Evolutionary conservation across 2,888 invertebrate genomes (phyloP), one percentile per base, ranked within the genome.

Genomic region (Drosophila peninsularis): DNA sequence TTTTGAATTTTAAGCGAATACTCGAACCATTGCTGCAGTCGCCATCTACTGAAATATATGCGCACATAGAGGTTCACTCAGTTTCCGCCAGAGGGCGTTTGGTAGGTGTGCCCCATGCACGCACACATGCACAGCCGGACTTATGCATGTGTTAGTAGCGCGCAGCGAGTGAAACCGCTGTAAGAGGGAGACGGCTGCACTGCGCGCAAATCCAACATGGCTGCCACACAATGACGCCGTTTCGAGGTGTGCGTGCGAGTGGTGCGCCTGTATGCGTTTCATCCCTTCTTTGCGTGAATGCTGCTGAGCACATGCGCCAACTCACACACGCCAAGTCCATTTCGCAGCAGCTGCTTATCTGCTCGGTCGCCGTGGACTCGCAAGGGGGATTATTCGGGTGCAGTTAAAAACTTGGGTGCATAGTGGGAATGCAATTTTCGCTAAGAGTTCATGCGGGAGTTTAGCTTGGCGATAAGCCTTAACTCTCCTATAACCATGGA

Each of bases 331-430:
- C 45, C 52, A 42, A 14, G 24, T 54, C 55, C 42, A 17, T 58
- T 60, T 63, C 54, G 32, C 61, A 30, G 56, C 80, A 76, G 77
- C 77, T 86, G 71, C 66, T 62, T 50, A 47, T 36, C 17, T 56
- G 56, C 37, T 52, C 64, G 64, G 17, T 36, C 9, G 39, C 44
- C 41, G 53, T 19, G 27, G 58, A 58, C 52, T 54, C 54, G 19
- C 36, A 49, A 44, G 47, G 64, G 55, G 54, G 70, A 61, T 73
- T 73, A 70, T 61, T 47, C 47, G 67, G 74, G 53, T 77, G 89
- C 77, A 82, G 87, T 83, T 86, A 80, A 86, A 19, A 82, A 80
- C 53, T 86, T 80, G 64, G 62, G 49, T 71, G 77, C 74, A 57
- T 69, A 76, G 61, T 67, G 65, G 55, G 57, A 66, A 71, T 74